Base-by-base conservation (phyloP, 2,797 vertebrate genomes). In the Mergus octosetaceus region DNA sequence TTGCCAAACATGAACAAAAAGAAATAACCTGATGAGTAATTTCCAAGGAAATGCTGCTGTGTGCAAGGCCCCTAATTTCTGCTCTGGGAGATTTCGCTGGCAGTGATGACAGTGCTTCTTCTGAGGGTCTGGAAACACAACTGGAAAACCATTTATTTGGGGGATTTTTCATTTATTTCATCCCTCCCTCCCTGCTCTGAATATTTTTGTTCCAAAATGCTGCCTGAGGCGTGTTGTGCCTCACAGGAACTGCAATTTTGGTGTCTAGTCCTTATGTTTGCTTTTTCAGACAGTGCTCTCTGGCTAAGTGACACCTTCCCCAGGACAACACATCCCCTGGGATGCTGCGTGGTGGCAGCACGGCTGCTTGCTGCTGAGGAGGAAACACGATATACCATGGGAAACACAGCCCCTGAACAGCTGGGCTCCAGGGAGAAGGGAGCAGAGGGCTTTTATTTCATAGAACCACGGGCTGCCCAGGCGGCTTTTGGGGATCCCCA, bases 291-390 rank as follows among this genome's bases (percentile, higher is more conserved):
- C 49, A 19, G 20, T 36, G 30, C 43, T 89, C 9, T 38, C 66
- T 18, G 24, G 27, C 18, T 62, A 34, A 10, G 43, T 25, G 34
- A 60, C 0, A 0, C n/a, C n/a, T 62, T 66, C 39, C 22, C 39
- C 34, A 43, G 24, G 65, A 66, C 57, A 39, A 36, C 14, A 11
- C 8, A 13, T 61, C 18, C 39, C 73, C 57, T 38, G 39, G 61
- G 27, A 51, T 4, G 4, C 19, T 39, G 43, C 0, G 0, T 2
- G 6, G 34, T 6, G 1, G 25, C 22, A 24, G 24, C 41, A n/a
- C 3, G 3, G 27, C 16, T 1, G 0, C 51, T 70, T 86, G 43
- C 14, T 36, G 22, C 25, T 0, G 3, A 20, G 65, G 82, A 79
- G 43, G 39, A 84, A 28, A 28, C n/a, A 47, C 11, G 32, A 13